These are phyloP conservation scores for Lapara coniferarum DNA, from an alignment of 2,888 invertebrate genomes.

Conservation along the genomic window DNA sequence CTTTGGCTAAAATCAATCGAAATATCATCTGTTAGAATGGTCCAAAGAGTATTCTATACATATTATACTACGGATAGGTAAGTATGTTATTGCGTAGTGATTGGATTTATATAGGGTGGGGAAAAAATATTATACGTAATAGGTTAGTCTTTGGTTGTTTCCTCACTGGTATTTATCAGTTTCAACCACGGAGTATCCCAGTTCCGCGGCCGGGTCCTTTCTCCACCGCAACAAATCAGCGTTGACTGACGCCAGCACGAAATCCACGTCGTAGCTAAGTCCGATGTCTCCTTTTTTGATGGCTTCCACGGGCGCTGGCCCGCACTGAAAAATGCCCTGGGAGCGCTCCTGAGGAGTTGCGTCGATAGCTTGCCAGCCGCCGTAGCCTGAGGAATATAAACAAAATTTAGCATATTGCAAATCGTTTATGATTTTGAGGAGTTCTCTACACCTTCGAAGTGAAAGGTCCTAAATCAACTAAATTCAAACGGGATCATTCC, in stretches of 20 bases:
- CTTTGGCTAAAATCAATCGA: no score
- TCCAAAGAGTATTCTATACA: no score
- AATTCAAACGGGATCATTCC: no score
- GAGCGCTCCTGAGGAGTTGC: slow-evolving; percentile 93
- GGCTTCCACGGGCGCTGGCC: slow-evolving; percentile 91
- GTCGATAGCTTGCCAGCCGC: slow-evolving; percentile 95
- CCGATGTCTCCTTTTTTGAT: slow-evolving; percentile 90
- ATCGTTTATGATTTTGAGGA: no score
- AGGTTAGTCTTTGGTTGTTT: background rate
- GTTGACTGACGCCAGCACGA: slow-evolving; percentile 92
- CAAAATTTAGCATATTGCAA: background rate
- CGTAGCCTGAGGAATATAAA: slow-evolving; percentile 83
- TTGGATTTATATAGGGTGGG: no score
- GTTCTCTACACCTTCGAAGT: no score
- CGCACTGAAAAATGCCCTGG: slow-evolving; percentile 88
- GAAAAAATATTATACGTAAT: no score
- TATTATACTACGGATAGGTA: no score
- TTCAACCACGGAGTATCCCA: slow-evolving; percentile 87
- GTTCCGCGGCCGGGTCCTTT: slow-evolving; percentile 84
- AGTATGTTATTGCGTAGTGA: no score
- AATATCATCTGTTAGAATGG: no score
- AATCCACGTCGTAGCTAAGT: slow-evolving; percentile 88
- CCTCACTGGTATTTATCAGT: slow-evolving; percentile 89
- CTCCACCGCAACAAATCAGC: slow-evolving; percentile 93
- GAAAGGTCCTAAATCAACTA: no score